Evolutionary conservation across 2,797 vertebrate species (phyloP).

Genomic region (Sebastiscus albofasciatus): DNA sequence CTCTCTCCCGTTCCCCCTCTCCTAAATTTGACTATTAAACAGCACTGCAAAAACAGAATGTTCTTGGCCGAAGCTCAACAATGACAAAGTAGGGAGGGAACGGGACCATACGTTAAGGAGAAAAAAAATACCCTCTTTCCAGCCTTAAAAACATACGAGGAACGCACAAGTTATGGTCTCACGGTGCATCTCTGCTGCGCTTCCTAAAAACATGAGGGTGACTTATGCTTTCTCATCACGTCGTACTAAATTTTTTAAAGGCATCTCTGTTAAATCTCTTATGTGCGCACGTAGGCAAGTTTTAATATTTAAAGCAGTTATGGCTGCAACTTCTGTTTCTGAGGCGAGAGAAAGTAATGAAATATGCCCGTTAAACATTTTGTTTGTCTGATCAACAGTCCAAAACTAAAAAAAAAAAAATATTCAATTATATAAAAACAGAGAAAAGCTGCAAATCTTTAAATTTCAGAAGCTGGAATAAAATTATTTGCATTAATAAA

Average conservation of each 20-base stretch:
- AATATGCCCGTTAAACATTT: background rate
- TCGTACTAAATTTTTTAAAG: background rate
- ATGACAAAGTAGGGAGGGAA: conserved; percentile 80
- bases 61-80: conserved; percentile 84
- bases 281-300: background rate
- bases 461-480: background rate
- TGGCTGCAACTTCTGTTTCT: background rate
- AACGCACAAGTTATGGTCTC: conserved; percentile 13
- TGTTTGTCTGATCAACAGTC: background rate
- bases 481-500: background rate
- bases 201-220: conserved; percentile 18
- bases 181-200: conserved; percentile 10
- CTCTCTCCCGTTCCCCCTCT: conserved; percentile 66
- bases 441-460: background rate
- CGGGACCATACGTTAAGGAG: conserved; percentile 76
- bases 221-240: background rate
- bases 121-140: conserved; percentile 42
- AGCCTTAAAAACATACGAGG: conserved; percentile 35
- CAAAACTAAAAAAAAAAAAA: background rate
- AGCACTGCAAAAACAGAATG: conserved; percentile 83
- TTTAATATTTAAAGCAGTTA: background rate
- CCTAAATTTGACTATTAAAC: conserved; percentile 84
- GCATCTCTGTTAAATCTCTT: conserved; percentile 13
- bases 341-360: background rate
- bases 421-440: background rate